phyloP scores from a whole-genome alignment of 2,113 vertebrate species.

The Galeopterus variegatus region DNA sequence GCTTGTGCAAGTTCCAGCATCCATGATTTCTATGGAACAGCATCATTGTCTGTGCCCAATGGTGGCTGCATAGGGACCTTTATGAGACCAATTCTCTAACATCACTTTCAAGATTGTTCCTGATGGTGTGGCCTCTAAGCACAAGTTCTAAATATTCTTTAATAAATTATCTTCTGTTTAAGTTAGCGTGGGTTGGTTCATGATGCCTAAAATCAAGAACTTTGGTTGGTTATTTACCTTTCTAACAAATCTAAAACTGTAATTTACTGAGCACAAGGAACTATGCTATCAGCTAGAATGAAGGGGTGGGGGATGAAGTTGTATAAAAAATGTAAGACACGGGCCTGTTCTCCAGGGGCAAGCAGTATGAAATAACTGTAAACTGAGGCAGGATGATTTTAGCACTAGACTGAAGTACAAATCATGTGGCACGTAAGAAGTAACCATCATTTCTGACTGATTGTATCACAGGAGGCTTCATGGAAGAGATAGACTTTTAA shows the following conservation, averaged over 20 bases:
- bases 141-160: background rate
- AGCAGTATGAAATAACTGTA: background rate
- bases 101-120: background rate
- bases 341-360: background rate
- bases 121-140: background rate
- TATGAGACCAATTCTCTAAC: background rate
- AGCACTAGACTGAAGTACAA: background rate
- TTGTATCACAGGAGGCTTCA: background rate
- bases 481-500: background rate
- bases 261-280: background rate
- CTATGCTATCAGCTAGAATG: background rate
- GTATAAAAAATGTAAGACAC: background rate
- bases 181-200: background rate
- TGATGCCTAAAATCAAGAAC: background rate
- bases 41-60: background rate
- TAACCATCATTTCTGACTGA: background rate
- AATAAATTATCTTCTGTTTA: background rate
- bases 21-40: background rate
- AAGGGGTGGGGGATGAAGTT: accelerated
- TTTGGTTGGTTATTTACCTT: background rate
- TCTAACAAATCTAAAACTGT: background rate
- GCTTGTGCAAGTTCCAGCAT: accelerated
- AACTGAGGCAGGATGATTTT: background rate
- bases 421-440: background rate
- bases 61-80: background rate